A percentile compares a stretch with the other conserved stretches of the same genome.
These are phyloP conservation scores for Drosophila tanythrix DNA, from an alignment of 2,888 invertebrate species.

Conservation along the genomic window DNA sequence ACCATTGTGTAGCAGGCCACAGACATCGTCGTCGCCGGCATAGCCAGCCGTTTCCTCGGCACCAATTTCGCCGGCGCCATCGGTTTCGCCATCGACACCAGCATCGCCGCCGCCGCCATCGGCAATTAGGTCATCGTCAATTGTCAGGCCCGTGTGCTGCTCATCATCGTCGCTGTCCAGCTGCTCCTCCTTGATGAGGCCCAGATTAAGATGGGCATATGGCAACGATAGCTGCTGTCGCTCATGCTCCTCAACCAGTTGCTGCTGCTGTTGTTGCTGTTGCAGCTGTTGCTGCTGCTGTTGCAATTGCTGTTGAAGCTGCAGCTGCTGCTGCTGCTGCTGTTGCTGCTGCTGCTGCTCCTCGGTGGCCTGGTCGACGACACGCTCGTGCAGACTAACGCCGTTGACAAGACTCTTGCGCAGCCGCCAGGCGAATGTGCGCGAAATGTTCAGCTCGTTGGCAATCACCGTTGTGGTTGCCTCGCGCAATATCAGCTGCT, in stretches of 20 bases:
- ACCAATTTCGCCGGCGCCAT: constrained; percentile 53
- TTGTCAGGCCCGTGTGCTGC: constrained; percentile 36
- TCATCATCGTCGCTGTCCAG: constrained; percentile 76
- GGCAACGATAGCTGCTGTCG: constrained; percentile 58
- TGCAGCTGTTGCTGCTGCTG: constrained; percentile 32
- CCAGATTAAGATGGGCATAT: constrained; percentile 59
- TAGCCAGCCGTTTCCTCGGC: constrained; percentile 79
- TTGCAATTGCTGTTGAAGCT: constrained; percentile 33
- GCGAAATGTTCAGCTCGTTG: constrained; percentile 83
- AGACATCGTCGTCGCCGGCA: constrained; percentile 73
- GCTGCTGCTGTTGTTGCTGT: constrained; percentile 15
- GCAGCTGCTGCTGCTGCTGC: constrained; percentile 43
- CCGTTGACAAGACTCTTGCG: constrained; percentile 84
- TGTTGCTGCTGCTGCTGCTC: constrained; percentile 61
- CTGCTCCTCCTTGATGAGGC: constrained; percentile 70
- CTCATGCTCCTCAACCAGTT: constrained; percentile 48
- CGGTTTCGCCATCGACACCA: constrained; percentile 22
- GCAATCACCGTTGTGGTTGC: constrained; percentile 84
- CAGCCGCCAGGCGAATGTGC: constrained; percentile 84
- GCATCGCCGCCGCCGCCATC: constrained; percentile 5
- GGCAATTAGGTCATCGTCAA: constrained; percentile 33
- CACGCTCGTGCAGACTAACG: constrained; percentile 83
- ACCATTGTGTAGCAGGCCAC: constrained; percentile 66
- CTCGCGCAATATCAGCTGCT: constrained; percentile 82
- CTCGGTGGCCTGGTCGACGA: constrained; percentile 79